Conservation (phyloP, 1,140 invertebrate genomes). For the Sinella curviseta region DNA sequence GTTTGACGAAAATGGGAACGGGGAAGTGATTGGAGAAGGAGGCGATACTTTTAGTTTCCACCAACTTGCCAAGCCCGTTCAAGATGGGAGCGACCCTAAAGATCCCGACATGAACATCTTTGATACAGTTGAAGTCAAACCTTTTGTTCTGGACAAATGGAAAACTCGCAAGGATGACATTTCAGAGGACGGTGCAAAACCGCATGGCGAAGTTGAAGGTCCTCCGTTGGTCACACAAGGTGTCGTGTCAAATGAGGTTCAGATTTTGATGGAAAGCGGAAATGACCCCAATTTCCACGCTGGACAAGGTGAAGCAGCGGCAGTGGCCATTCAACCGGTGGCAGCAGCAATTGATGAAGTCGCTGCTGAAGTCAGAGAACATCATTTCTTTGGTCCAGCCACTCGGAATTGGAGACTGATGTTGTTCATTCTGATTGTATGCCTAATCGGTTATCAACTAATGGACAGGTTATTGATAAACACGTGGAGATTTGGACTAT, state of each 20-base stretch:
- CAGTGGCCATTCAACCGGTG: neutral
- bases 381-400: neutral
- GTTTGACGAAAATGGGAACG: conserved; percentile 5
- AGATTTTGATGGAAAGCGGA: no score
- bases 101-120: no score
- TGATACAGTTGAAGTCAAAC: no score
- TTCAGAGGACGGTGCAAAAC: no score
- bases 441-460: neutral
- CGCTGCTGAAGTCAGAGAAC: neutral
- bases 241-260: no score
- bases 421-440: neutral
- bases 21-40: neutral
- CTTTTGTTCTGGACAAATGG: no score
- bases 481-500: neutral
- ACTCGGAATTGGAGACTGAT: neutral
- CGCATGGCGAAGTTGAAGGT: no score
- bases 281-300: no score
- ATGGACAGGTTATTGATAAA: neutral
- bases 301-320: no score
- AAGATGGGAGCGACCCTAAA: no score
- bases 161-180: no score
- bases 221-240: no score
- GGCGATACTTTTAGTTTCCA: neutral
- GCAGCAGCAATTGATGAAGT: neutral
- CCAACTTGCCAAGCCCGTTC: neutral